Evolutionary conservation across 1,140 invertebrate species (phyloP).

Genomic region (Cecropterus lyciades): DNA sequence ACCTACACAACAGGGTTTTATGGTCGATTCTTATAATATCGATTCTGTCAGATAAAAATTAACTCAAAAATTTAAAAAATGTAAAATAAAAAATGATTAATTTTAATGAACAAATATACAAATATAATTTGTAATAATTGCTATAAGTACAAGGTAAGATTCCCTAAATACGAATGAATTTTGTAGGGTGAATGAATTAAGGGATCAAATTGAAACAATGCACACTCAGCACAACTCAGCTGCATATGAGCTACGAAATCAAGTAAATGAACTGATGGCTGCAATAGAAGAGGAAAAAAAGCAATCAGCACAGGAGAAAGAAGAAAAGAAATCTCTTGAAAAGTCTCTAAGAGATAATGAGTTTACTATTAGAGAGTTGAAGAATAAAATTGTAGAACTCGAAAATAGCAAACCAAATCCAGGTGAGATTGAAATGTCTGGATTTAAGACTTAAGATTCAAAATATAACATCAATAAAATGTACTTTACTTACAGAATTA

Average conservation of each 20-base stretch:
- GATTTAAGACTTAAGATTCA: no score
- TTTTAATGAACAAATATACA: no score
- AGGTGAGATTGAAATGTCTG: conserved; percentile 42
- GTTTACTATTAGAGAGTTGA: conserved; percentile 58
- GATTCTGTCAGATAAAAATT: no score
- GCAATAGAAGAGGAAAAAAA: conserved; percentile 55
- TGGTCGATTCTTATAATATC: no score
- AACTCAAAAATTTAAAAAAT: no score
- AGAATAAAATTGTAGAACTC: conserved; percentile 60
- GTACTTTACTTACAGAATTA: conserved; percentile 52
- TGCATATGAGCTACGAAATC: conserved; percentile 55
- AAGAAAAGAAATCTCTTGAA: conserved; percentile 51
- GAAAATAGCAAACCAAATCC: conserved; percentile 67
- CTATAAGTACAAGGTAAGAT: no score
- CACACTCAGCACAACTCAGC: conserved; percentile 53
- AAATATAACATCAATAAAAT: no score
- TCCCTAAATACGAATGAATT: not conserved
- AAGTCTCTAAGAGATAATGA: conserved; percentile 48
- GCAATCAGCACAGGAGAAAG: conserved; percentile 45
- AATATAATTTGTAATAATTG: conserved; percentile 11
- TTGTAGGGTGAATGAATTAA: conserved; percentile 58
- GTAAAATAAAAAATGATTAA: no score
- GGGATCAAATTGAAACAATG: conserved; percentile 62
- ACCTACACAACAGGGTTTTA: no score
- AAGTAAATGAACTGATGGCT: conserved; percentile 58